phyloP scores from a whole-genome alignment of 1,140 invertebrate species.

The Dreissena polymorpha region DNA sequence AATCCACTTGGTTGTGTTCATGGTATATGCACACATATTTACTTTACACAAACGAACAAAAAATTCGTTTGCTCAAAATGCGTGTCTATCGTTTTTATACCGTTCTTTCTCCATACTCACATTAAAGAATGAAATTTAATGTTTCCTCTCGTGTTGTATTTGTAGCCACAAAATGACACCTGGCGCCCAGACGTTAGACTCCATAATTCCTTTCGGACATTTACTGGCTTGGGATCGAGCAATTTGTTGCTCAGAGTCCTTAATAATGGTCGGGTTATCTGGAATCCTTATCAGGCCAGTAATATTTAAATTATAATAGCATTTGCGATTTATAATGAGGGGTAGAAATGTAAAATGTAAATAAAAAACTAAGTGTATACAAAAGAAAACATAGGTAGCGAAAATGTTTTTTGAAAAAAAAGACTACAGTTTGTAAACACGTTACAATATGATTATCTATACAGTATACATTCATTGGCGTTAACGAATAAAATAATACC shows the following conservation, averaged over 20 bases:
- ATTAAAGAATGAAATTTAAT: too few relatives aligned
- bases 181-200: conserved; percentile 53
- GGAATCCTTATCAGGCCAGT: conserved; percentile 23
- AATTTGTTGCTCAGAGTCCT: conserved; percentile 5
- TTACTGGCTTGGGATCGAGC: conserved; percentile 37
- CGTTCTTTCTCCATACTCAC: too few relatives aligned
- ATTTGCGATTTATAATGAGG: too few relatives aligned
- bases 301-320: not conserved
- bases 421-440: too few relatives aligned
- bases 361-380: not conserved
- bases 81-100: not conserved
- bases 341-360: too few relatives aligned
- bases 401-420: too few relatives aligned
- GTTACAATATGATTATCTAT: too few relatives aligned
- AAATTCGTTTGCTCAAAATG: not conserved
- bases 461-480: too few relatives aligned
- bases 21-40: not conserved
- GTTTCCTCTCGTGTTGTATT: not conserved
- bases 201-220: conserved; percentile 38
- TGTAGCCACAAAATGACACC: conserved; percentile 47
- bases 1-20: too few relatives aligned
- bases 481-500: too few relatives aligned
- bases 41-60: not conserved
- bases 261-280: not conserved
- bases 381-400: too few relatives aligned